phyloP scores from a whole-genome alignment of 2,113 vertebrate genomes.

The Dinomys branickii region DNA sequence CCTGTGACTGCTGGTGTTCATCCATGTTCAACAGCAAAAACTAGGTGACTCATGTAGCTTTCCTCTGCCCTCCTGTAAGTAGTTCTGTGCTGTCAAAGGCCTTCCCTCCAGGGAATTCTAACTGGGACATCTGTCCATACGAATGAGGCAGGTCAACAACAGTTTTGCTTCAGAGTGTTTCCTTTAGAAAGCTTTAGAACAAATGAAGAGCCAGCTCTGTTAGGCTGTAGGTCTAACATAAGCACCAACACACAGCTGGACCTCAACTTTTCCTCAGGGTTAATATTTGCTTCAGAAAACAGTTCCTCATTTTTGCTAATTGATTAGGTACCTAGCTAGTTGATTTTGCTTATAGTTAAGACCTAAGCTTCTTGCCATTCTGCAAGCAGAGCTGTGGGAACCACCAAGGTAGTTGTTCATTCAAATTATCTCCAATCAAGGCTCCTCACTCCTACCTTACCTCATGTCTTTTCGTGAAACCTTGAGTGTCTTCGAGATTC shows the following conservation, averaged over 20 bases:
- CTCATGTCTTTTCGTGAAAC: not conserved
- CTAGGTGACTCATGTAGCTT: not conserved
- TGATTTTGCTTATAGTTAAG: not conserved
- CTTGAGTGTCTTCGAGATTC: not conserved
- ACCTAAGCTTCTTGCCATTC: not conserved
- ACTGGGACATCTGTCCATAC: not conserved
- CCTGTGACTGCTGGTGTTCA: not conserved
- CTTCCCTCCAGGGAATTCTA: not conserved
- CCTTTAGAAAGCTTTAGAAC: not conserved
- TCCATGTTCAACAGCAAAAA: constrained; percentile 12
- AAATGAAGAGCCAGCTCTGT: not conserved
- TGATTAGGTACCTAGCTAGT: not conserved
- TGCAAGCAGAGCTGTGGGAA: not conserved
- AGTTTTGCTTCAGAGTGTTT: not conserved
- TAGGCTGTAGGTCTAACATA: not conserved
- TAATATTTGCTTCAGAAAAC: constrained; percentile 24
- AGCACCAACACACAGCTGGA: not conserved
- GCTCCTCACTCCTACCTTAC: not conserved
- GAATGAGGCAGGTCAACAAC: not conserved
- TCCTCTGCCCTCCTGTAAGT: not conserved
- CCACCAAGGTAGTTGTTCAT: not conserved
- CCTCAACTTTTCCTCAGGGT: not conserved
- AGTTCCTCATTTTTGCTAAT: not conserved
- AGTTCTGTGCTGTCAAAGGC: not conserved
- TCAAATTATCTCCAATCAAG: not conserved